These are phyloP conservation scores for Hippocampus mohnikei DNA, from an alignment of 2,113 vertebrate genomes.

Conservation along the genomic window DNA sequence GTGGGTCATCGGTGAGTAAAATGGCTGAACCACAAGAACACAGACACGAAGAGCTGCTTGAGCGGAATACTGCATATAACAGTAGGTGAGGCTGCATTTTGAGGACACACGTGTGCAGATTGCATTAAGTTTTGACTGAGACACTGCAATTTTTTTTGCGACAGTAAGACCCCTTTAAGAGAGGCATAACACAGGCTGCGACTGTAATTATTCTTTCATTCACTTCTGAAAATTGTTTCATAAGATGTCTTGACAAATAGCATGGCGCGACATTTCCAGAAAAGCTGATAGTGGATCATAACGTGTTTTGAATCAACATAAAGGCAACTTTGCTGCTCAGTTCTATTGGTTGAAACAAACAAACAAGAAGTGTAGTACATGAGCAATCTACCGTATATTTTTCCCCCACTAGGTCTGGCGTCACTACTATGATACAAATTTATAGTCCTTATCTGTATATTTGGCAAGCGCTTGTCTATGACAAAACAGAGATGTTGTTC, in stretches of 20 bases:
- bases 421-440: neutral
- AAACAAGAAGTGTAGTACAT: no score
- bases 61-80: slow-evolving; percentile 46
- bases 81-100: slow-evolving; percentile 42
- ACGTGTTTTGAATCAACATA: neutral
- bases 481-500: slow-evolving; percentile 40
- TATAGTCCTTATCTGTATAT: neutral
- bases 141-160: slow-evolving; percentile 25
- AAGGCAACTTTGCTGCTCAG: no score
- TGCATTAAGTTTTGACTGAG: slow-evolving; percentile 65
- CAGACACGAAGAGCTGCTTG: slow-evolving; percentile 43
- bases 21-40: slow-evolving; percentile 35
- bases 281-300: neutral
- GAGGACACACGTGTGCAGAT: slow-evolving; percentile 60
- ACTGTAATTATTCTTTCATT: neutral
- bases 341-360: no score
- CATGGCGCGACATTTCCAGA: neutral
- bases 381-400: no score
- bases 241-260: neutral
- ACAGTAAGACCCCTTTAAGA: no score
- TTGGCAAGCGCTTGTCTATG: slow-evolving; percentile 28
- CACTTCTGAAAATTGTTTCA: neutral
- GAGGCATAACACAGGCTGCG: neutral
- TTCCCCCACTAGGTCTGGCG: neutral
- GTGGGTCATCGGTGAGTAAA: slow-evolving; percentile 20